Evolutionary conservation across 2,888 invertebrate genomes (phyloP), one percentile per base, ranked within the genome.

Genomic region (Achlya flavicornis): DNA sequence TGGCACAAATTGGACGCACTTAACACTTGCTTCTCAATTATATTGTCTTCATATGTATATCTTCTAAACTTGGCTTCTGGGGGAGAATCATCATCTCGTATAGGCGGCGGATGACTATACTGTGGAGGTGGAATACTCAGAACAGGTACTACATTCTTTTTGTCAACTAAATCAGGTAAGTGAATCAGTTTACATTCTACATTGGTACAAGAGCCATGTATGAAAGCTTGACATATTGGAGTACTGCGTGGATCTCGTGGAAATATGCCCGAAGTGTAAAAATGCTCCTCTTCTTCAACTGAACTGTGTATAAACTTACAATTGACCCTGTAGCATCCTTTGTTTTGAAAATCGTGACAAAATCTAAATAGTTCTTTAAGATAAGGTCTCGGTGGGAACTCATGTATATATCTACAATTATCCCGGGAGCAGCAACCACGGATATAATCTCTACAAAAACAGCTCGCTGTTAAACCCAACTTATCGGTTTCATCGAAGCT

Each of bases 251-350:
- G 72, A 64, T 88, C 87, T 4, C 95, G 95, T 60, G 96, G 93
- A 76, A 95, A 95, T 58, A 95, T 94, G 32, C 96, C 96, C 62
- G 94, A 93, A 65, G 90, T 86, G 75, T 95, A 96, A 80, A 95
- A 96, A 67, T 94, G 93, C 67, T 96, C 96, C 84, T 96, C 96
- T 61, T 96, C 96, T 78, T 96, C 95, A 61, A 95, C 88, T 7
- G 95, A 94, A 77, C 96, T 95, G 83, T 97, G 97, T 63, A 96
- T 89, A 83, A 96, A 97, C 75, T 95, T 95, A 83, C 96, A 96
- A 74, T 94, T 95, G 11, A 88, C 84, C 76, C 95, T 92, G 65
- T 96, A 94, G 69, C 94, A 94, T 71, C 96, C 96, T 79, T 96
- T 95, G 84, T 97, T 97, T 89, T 96, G 96, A 79, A 86, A 95